Percentiles rank a stretch among this genome's conserved stretches.
phyloP scores from a whole-genome alignment of 2,797 vertebrate species.

The Cottoperca gobio region DNA sequence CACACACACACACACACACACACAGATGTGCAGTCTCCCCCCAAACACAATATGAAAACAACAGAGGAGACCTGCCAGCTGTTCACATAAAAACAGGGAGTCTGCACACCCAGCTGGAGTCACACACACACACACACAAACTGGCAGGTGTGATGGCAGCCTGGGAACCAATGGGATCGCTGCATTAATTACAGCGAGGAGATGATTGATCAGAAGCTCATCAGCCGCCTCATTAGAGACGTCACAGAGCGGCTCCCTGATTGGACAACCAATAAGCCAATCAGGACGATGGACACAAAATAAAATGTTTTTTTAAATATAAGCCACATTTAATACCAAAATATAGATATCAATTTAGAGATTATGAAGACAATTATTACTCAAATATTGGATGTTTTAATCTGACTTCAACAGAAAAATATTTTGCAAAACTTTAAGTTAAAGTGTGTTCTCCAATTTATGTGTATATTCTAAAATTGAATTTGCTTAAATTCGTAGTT shows the following conservation, averaged over 20 bases:
- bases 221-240: conserved; percentile 8
- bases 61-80: conserved; percentile 81
- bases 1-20: conserved; percentile 32
- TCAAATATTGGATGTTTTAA: not conserved
- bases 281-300: not conserved
- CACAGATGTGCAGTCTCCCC: conserved; percentile 53
- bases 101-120: conserved; percentile 76
- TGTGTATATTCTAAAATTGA: not conserved
- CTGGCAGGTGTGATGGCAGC: conserved; percentile 42
- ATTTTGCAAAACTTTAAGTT: not conserved
- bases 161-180: conserved; percentile 40
- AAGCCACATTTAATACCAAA: not conserved
- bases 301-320: not conserved
- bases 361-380: not conserved
- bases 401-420: no score
- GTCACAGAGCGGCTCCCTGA: conserved; percentile 27
- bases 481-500: not conserved
- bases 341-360: no score
- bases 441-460: not conserved
- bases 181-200: conserved; percentile 50
- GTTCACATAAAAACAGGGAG: conserved; percentile 72
- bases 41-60: conserved; percentile 73
- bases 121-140: conserved; percentile 43
- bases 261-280: conserved; percentile 25
- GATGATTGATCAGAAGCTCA: conserved; percentile 35